A percentile compares a stretch with the other conserved stretches of the same genome.
phyloP scores from a whole-genome alignment of 2,797 vertebrate genomes.

The Sternotherus odoratus region DNA sequence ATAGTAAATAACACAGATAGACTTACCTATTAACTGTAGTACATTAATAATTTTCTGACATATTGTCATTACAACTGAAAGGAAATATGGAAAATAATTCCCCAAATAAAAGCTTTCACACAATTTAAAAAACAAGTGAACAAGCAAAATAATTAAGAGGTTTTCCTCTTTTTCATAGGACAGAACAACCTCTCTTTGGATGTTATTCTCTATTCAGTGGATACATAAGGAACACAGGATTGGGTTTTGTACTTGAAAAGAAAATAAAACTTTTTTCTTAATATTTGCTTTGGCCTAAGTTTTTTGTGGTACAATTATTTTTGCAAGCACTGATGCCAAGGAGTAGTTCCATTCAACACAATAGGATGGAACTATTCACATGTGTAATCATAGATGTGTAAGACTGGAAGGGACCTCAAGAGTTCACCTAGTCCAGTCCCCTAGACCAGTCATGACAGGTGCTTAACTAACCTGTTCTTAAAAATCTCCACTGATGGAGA shows the following conservation, averaged over 20 bases:
- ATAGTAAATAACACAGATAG: slow-evolving; percentile 37
- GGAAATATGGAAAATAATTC: neutral
- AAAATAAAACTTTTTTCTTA: neutral
- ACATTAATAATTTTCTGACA: neutral
- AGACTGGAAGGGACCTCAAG: neutral
- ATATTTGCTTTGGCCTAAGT: neutral
- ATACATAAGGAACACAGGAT: neutral
- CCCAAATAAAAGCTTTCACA: neutral
- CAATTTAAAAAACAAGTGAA: neutral
- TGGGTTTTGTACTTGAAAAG: neutral
- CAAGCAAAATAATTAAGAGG: neutral
- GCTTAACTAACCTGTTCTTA: neutral
- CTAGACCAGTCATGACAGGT: neutral
- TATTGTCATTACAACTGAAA: neutral
- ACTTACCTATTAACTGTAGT: neutral
- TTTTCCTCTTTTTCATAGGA: neutral
- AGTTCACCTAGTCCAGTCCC: neutral
- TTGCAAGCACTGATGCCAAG: neutral
- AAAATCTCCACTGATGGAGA: neutral
- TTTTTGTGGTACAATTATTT: no score
- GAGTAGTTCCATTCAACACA: neutral
- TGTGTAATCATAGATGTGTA: neutral
- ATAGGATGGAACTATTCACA: neutral
- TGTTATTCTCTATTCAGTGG: neutral
- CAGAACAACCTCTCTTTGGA: neutral